These are phyloP conservation scores for Aptenodytes forsteri DNA, from an alignment of 2,113 vertebrate species.

Conservation along the genomic window DNA sequence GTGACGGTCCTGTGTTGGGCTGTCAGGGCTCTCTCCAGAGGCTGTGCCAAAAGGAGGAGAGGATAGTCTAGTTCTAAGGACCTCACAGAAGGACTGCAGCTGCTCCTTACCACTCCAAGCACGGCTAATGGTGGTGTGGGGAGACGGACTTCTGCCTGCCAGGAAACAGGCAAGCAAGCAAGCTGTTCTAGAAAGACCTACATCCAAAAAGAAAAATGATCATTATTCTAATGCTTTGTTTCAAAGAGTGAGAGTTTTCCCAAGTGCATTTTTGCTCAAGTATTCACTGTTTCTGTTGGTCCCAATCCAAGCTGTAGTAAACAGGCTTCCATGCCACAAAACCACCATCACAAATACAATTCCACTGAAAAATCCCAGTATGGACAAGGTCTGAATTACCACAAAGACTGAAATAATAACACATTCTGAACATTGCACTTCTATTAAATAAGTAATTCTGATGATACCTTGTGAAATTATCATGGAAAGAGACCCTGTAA, in stretches of 20 bases:
- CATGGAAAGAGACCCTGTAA: neutral
- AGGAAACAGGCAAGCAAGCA: neutral
- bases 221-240: neutral
- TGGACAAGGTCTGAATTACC: neutral
- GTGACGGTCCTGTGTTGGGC: rapidly evolving
- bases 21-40: neutral
- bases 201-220: neutral
- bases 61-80: neutral
- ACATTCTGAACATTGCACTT: neutral
- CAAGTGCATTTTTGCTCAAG: neutral
- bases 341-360: neutral
- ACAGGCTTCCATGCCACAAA: neutral
- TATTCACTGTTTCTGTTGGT: neutral
- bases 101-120: neutral
- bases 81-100: neutral
- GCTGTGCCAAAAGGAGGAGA: neutral
- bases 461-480: neutral
- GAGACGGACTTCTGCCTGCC: neutral
- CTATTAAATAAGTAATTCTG: neutral
- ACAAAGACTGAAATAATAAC: neutral
- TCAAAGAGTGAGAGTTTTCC: neutral
- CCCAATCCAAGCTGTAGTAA: neutral
- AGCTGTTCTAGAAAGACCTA: neutral
- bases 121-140: neutral
- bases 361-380: neutral